phyloP scores from a whole-genome alignment of 2,797 vertebrate species.

The Sternarchorhynchus goeldii region DNA sequence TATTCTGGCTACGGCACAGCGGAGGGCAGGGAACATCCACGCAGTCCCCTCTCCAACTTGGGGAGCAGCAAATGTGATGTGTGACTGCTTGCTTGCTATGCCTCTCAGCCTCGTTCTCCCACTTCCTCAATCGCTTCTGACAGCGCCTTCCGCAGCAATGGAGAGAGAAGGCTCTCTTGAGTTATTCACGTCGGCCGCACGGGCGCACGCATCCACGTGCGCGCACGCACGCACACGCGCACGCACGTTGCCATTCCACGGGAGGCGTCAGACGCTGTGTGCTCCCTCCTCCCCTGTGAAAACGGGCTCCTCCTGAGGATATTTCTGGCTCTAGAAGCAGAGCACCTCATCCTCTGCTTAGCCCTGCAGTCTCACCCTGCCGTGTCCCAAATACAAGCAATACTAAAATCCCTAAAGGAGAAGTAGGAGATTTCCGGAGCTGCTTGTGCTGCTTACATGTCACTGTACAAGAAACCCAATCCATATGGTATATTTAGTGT shows the following conservation, averaged over 20 bases:
- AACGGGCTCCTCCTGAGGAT: slow-evolving; percentile 69
- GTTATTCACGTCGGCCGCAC: slow-evolving; percentile 68
- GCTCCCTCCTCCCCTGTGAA: slow-evolving; percentile 51
- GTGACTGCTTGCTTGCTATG: slow-evolving; percentile 46
- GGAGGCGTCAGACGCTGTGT: slow-evolving; percentile 65
- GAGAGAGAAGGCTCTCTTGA: slow-evolving; percentile 64
- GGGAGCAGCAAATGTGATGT: slow-evolving; percentile 50
- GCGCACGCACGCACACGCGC: too few relatives aligned
- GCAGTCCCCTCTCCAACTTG: slow-evolving; percentile 36
- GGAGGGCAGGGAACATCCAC: slow-evolving; percentile 46
- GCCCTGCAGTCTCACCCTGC: slow-evolving; percentile 67
- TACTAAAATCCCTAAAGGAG: slow-evolving; percentile 52
- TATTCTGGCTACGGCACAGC: slow-evolving; percentile 40
- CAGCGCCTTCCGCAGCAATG: slow-evolving; percentile 68
- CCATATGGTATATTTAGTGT: slow-evolving; percentile 7
- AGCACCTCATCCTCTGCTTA: slow-evolving; percentile 66
- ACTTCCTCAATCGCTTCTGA: slow-evolving; percentile 72
- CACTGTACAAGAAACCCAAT: slow-evolving; percentile 46
- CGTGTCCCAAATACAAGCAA: slow-evolving; percentile 68
- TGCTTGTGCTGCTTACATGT: slow-evolving; percentile 61
- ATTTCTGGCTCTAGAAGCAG: slow-evolving; percentile 73
- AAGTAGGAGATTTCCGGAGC: slow-evolving; percentile 42
- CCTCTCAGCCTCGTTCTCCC: slow-evolving; percentile 51
- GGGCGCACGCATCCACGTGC: slow-evolving; percentile 21
- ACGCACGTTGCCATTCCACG: slow-evolving; percentile 40